Conservation (phyloP, 1,140 invertebrate species). For the Solenopsis fugax region DNA sequence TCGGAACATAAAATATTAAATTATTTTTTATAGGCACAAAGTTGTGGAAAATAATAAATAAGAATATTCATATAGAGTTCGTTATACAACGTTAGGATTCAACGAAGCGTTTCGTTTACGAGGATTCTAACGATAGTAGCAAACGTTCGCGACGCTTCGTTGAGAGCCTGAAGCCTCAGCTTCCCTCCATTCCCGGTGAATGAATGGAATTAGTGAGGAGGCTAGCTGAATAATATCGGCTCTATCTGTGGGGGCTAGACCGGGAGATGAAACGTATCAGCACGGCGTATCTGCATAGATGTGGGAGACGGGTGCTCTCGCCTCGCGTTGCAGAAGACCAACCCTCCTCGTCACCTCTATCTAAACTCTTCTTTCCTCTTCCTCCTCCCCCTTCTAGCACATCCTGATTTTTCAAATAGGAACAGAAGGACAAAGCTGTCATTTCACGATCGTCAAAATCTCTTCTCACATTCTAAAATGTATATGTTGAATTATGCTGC, state of each 20-base stretch:
- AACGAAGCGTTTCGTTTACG: constrained; percentile 12
- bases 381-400: background rate
- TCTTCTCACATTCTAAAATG: background rate
- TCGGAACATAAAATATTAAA: background rate
- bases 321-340: constrained; percentile 71
- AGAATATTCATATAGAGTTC: background rate
- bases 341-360: constrained; percentile 73
- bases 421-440: background rate
- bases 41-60: background rate
- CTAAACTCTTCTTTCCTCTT: constrained; percentile 70
- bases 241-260: constrained; percentile 85
- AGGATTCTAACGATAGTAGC: constrained; percentile 50
- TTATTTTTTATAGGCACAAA: background rate
- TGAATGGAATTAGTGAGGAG: constrained; percentile 87
- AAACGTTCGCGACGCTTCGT: constrained; percentile 50
- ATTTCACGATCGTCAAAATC: background rate
- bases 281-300: constrained; percentile 85
- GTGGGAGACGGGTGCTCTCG: constrained; percentile 72
- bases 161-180: constrained; percentile 61
- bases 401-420: background rate
- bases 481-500: background rate
- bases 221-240: constrained; percentile 86
- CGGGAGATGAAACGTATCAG: constrained; percentile 85
- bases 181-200: constrained; percentile 76
- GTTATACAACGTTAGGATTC: background rate